Evolutionary conservation across 2,888 invertebrate species (phyloP), one percentile per base, ranked within the genome.

Genomic region (Leptarthrus brevirostris): DNA sequence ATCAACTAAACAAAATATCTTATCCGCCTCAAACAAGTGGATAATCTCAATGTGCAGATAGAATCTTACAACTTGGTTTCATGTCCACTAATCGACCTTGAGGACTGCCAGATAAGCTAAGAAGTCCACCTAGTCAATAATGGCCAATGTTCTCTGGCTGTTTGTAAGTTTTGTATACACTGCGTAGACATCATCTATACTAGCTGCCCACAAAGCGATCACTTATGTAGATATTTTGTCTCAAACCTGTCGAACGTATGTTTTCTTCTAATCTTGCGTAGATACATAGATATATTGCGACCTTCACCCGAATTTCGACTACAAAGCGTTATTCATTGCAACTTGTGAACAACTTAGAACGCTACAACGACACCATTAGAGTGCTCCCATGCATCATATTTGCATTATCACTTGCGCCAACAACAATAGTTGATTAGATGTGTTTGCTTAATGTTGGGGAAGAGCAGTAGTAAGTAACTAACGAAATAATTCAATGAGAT

Each of bases 241-340:
- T 24, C 18, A 64, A 14, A 47, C 64, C 40, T 64, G 64, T 64
- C 64, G 24, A 64, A 64, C 40, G 12, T 3, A 20, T 36, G 64
- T 14, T 64, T 40, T 64, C 47, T 10, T 64, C 64, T 47, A 22
- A 64, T 64, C 64, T 14, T n/a, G 18, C 64, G 64, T 44, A 16
- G 47, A 47, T 47, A 34, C 40, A 16, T 4, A 22, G 36, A 34
- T 61, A 14, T 26, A 44, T 24, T 44, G 24, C 24, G 47, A 26
- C 64, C 64, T 64, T 64, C 64, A 64, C 64, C 64, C 64, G 16
- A 64, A 64, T 64, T 64, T 40, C 12, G 40, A 47, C 44, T 44
- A 22, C 20, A 64, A 64, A 36, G 22, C 64, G 44, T 47, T 22
- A 20, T 44, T 22, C 20, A 64, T 44, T 64, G 64, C 64, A 61